phyloP scores from a whole-genome alignment of 2,888 invertebrate species.

The Celastrina argiolus region DNA sequence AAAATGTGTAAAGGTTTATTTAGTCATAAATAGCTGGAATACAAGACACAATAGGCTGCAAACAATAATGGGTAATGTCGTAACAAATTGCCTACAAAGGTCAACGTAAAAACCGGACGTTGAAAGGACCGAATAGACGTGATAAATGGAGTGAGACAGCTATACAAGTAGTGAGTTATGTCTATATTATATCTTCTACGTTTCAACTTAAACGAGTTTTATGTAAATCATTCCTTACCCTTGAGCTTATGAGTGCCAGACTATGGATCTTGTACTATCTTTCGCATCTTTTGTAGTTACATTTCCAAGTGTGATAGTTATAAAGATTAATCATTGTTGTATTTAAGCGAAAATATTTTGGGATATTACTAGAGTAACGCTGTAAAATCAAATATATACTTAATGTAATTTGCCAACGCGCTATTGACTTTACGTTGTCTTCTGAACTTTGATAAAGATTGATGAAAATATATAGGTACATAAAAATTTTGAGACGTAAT shows the following conservation, averaged over 20 bases:
- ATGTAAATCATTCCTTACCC: constrained; percentile 20
- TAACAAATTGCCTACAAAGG: background rate
- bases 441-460: constrained; percentile 16
- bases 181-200: background rate
- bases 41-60: constrained; percentile 4
- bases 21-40: constrained; percentile 11
- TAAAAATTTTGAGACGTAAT: no score
- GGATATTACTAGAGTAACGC: constrained; percentile 68
- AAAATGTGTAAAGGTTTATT: background rate
- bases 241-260: constrained; percentile 30
- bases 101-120: background rate
- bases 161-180: background rate
- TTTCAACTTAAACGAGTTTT: background rate
- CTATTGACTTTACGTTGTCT: constrained; percentile 25
- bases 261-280: constrained; percentile 9
- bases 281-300: constrained; percentile 26
- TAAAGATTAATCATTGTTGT: constrained; percentile 48
- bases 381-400: constrained; percentile 47
- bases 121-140: background rate
- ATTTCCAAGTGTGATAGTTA: constrained; percentile 31
- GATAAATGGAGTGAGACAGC: constrained; percentile 9
- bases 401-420: constrained; percentile 30
- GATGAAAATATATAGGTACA: no score
- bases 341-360: constrained; percentile 68
- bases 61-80: background rate